Percentiles rank a stretch among this genome's conserved stretches.
These are phyloP conservation scores for Chiroxiphia lanceolata DNA, from an alignment of 2,797 vertebrate genomes.

Conservation along the genomic window DNA sequence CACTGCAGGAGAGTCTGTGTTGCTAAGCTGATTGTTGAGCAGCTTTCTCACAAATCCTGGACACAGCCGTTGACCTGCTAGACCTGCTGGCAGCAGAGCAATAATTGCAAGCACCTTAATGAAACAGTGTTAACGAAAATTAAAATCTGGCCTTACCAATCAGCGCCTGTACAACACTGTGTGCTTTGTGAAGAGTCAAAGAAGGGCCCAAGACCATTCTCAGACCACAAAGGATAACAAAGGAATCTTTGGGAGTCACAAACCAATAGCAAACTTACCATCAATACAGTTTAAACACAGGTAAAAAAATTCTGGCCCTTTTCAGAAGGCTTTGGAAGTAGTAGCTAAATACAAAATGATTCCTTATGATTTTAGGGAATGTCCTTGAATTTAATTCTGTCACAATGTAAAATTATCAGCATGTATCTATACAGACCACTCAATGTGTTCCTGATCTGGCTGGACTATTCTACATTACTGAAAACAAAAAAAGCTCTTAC, in stretches of 20 bases:
- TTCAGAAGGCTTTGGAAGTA: neutral
- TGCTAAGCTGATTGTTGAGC: neutral
- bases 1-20: neutral
- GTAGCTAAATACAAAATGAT: neutral
- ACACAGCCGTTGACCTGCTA: neutral
- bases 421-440: neutral
- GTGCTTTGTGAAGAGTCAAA: neutral
- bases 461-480: neutral
- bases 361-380: neutral
- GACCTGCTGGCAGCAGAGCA: neutral
- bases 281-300: neutral
- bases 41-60: neutral
- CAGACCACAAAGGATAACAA: neutral
- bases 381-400: neutral
- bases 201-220: neutral
- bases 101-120: neutral
- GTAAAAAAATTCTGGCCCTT: neutral
- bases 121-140: neutral
- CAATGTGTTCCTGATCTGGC: neutral
- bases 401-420: neutral
- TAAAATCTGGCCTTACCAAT: neutral
- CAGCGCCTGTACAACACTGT: rapidly evolving
- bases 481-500: neutral
- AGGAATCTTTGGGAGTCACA: neutral
- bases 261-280: neutral